Conservation (phyloP, 1,140 invertebrate genomes). For the Apis dorsata region DNA sequence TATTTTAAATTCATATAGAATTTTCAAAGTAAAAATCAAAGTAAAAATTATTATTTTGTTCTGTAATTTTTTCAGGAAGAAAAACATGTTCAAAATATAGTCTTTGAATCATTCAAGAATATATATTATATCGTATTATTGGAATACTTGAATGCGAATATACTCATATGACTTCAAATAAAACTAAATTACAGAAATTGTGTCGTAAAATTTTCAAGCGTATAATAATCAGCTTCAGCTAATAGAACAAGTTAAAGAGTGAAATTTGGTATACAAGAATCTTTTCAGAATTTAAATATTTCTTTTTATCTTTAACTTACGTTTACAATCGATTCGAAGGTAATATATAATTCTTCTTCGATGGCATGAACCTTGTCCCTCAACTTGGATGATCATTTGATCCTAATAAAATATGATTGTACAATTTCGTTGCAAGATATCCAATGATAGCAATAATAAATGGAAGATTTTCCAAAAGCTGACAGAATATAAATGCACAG, state of each 20-base stretch:
- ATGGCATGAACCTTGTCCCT: background rate
- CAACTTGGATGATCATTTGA: background rate
- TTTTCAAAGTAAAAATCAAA: rapidly evolving
- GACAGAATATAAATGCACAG: background rate
- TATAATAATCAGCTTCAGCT: background rate
- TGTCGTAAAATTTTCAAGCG: background rate
- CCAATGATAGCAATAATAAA: too few species aligned
- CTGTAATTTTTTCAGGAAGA: too few species aligned
- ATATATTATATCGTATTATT: too few species aligned
- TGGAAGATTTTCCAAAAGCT: background rate
- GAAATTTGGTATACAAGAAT: background rate
- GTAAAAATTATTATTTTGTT: too few species aligned
- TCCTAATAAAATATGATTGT: conserved; percentile 2
- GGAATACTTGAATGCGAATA: too few species aligned
- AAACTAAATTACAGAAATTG: too few species aligned
- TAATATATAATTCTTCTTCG: conserved; percentile 26
- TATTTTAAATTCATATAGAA: background rate
- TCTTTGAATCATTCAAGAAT: too few species aligned
- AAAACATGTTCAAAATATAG: too few species aligned
- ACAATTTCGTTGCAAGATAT: background rate
- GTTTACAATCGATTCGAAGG: conserved; percentile 14
- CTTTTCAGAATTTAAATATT: background rate
- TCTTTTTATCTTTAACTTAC: background rate
- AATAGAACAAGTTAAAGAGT: background rate
- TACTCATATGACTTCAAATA: too few species aligned